phyloP scores from a whole-genome alignment of 2,113 vertebrate species.

The Myotis brandtii region DNA sequence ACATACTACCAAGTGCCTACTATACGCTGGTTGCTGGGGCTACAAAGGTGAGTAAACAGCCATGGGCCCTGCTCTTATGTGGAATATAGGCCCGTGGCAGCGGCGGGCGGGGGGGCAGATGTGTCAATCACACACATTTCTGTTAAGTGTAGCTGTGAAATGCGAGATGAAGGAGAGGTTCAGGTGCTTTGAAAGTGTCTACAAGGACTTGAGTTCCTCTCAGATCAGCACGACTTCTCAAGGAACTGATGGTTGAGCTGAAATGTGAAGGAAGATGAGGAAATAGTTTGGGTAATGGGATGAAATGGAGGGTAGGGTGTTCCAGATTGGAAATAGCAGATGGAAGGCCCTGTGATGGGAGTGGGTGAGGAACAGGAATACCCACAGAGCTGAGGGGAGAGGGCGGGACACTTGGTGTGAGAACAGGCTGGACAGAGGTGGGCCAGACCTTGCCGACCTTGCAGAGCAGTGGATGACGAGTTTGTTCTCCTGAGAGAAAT shows the following conservation, averaged over 20 bases:
- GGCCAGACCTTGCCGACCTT: accelerated
- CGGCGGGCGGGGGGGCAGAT: neutral
- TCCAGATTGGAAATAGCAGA: neutral
- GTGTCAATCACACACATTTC: neutral
- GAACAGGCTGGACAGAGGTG: neutral
- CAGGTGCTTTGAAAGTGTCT: neutral
- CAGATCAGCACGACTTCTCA: neutral
- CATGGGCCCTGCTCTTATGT: accelerated
- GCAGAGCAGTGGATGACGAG: neutral
- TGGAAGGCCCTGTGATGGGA: neutral
- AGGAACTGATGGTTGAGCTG: neutral
- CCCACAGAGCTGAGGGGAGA: neutral
- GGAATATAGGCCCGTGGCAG: accelerated
- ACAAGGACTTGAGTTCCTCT: neutral
- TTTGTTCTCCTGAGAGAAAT: neutral
- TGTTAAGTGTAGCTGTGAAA: neutral
- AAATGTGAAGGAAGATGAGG: neutral
- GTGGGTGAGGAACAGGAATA: neutral
- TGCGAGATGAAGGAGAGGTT: neutral
- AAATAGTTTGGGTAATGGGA: neutral
- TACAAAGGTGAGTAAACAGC: neutral
- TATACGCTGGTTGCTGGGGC: neutral
- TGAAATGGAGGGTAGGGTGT: neutral
- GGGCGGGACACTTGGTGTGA: too few species aligned
- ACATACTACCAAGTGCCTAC: neutral